Percentiles rank a stretch among this genome's conserved stretches.
Conservation (phyloP, 2,797 vertebrate genomes). For the Podarcis lilfordi region DNA sequence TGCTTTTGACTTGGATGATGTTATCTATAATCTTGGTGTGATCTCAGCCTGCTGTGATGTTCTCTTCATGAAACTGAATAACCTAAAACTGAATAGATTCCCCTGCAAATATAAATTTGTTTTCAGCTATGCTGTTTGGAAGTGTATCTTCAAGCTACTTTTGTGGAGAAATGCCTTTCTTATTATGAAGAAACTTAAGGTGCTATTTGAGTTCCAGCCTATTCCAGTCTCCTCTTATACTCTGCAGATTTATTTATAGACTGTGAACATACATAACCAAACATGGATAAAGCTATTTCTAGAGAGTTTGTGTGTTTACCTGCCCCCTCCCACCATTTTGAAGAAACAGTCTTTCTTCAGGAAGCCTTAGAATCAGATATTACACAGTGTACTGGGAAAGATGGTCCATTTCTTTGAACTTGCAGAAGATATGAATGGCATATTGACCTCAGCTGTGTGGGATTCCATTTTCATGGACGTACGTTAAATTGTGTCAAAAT, state of each 20-base stretch:
- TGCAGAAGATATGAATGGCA: neutral
- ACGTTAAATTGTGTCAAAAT: neutral
- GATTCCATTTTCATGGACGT: neutral
- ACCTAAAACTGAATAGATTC: neutral
- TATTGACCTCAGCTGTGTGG: neutral
- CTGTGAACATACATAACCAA: conserved; percentile 25
- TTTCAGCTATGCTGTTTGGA: conserved; percentile 23
- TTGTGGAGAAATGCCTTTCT: conserved; percentile 31
- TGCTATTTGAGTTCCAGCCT: neutral
- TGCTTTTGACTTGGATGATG: neutral
- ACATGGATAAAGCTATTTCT: conserved; percentile 33
- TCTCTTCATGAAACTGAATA: neutral
- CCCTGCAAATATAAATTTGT: conserved; percentile 19
- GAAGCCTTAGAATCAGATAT: conserved; percentile 12
- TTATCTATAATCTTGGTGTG: neutral
- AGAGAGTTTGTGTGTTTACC: conserved; percentile 22
- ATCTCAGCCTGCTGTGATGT: neutral
- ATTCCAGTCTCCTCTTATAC: conserved; percentile 21
- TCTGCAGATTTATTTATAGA: conserved; percentile 27
- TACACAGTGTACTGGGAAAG: conserved; percentile 11
- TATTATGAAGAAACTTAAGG: neutral
- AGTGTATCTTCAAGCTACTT: conserved; percentile 27
- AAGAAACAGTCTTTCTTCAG: conserved; percentile 29
- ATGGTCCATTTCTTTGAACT: conserved; percentile 9
- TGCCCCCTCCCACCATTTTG: conserved; percentile 3